phyloP scores from a whole-genome alignment of 2,797 vertebrate species.

The Balearica regulorum region DNA sequence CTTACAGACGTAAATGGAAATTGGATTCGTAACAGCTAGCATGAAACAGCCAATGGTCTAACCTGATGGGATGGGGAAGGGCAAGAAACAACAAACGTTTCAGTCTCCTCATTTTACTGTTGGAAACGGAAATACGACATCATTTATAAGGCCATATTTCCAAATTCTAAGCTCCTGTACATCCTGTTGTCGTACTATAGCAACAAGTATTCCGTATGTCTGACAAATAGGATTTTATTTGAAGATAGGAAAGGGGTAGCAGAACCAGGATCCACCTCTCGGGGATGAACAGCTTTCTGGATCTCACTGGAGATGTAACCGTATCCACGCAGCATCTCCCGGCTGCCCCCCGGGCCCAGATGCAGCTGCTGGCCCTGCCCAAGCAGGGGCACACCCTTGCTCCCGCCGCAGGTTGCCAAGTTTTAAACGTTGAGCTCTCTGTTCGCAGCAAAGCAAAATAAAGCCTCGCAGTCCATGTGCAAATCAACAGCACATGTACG shows the following conservation, averaged over 20 bases:
- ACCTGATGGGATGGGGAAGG: background rate
- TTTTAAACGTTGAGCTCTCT: background rate
- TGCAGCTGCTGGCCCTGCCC: constrained; percentile 46
- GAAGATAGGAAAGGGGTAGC: background rate
- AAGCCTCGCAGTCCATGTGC: background rate
- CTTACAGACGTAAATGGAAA: background rate
- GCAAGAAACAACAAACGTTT: background rate
- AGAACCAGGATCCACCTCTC: background rate
- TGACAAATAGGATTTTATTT: background rate
- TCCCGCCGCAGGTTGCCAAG: background rate
- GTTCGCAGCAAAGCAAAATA: background rate
- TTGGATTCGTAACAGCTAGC: background rate
- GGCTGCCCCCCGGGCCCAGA: background rate
- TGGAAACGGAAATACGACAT: background rate
- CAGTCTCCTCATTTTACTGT: background rate
- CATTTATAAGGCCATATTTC: background rate
- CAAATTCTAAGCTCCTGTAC: background rate
- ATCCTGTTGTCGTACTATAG: background rate
- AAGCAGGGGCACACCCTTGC: constrained; percentile 4
- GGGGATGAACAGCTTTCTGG: background rate
- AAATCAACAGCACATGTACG: constrained; percentile 29
- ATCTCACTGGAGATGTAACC: background rate
- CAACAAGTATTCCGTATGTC: background rate
- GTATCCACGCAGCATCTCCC: background rate
- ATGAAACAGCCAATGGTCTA: background rate